These are phyloP conservation scores for Herpailurus yagouaroundi DNA, from an alignment of 2,113 vertebrate genomes.

Conservation along the genomic window DNA sequence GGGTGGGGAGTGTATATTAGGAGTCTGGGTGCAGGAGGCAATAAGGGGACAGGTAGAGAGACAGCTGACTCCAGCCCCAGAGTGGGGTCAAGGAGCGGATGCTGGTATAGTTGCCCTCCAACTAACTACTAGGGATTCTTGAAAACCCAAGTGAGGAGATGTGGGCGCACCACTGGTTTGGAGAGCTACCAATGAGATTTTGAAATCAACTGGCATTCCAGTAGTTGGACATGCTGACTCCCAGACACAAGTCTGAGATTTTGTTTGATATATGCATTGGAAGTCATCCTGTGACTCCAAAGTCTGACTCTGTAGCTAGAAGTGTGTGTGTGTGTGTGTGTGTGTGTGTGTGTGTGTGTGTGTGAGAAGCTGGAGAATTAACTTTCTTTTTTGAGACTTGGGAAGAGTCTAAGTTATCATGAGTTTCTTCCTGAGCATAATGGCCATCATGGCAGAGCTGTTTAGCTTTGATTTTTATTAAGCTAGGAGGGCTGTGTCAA, in stretches of 20 bases:
- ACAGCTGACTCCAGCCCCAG: neutral
- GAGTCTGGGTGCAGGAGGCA: neutral
- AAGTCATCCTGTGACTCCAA: neutral
- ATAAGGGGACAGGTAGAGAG: neutral
- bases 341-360: neutral
- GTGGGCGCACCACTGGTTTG: neutral
- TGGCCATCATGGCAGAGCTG: neutral
- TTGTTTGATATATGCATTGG: neutral
- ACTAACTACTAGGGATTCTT: neutral
- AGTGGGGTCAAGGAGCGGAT: neutral
- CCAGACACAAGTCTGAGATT: neutral
- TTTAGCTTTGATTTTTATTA: conserved; percentile 67
- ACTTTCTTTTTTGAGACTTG: conserved; percentile 31
- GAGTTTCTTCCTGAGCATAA: neutral
- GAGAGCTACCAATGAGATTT: neutral
- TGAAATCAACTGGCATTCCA: neutral
- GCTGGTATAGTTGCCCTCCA: neutral
- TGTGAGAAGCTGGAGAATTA: conserved; percentile 18
- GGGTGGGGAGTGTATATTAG: neutral
- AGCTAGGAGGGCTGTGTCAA: conserved; percentile 42
- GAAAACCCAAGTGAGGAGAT: neutral
- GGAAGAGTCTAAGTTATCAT: conserved; percentile 27
- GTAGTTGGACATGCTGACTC: neutral
- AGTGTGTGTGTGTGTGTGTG: neutral
- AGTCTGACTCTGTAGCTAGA: neutral